phyloP scores from a whole-genome alignment of 2,113 vertebrate species.

The Cyprinus carpio region DNA sequence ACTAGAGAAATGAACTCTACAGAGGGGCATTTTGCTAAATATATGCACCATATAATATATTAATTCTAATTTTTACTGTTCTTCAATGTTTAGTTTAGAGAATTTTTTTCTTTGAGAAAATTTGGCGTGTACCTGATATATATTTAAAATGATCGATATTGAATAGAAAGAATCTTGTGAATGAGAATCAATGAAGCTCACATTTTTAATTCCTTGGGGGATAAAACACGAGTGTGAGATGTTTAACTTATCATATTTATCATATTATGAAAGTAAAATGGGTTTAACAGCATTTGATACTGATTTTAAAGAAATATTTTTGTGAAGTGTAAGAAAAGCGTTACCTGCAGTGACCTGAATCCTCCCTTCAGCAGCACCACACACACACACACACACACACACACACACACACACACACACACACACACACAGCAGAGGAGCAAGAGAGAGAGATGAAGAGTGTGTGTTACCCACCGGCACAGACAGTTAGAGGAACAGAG shows the following conservation, averaged over 20 bases:
- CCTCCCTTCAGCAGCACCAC: constrained; percentile 90
- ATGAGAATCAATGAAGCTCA: no score
- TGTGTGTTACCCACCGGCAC: constrained; percentile 54
- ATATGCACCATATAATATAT: no score
- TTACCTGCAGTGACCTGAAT: constrained; percentile 99
- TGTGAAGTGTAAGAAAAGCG: constrained; percentile 41
- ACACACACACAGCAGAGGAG: constrained; percentile 59
- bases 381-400: constrained; percentile 69
- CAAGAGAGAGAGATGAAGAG: constrained; percentile 68
- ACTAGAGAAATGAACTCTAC: no score
- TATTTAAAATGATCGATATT: no score
- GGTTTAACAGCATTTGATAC: background rate
- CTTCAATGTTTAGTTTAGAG: no score
- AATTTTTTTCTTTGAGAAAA: no score
- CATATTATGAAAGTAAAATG: background rate
- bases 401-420: constrained; percentile 47
- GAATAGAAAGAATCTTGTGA: no score
- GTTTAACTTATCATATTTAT: background rate
- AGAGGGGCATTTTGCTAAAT: no score
- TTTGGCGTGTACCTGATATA: no score
- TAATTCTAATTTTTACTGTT: no score
- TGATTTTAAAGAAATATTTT: background rate
- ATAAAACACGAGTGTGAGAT: background rate
- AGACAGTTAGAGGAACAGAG: constrained; percentile 60
- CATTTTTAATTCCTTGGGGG: background rate